phyloP scores from a whole-genome alignment of 2,113 vertebrate species.

The Actenoides hombroni region DNA sequence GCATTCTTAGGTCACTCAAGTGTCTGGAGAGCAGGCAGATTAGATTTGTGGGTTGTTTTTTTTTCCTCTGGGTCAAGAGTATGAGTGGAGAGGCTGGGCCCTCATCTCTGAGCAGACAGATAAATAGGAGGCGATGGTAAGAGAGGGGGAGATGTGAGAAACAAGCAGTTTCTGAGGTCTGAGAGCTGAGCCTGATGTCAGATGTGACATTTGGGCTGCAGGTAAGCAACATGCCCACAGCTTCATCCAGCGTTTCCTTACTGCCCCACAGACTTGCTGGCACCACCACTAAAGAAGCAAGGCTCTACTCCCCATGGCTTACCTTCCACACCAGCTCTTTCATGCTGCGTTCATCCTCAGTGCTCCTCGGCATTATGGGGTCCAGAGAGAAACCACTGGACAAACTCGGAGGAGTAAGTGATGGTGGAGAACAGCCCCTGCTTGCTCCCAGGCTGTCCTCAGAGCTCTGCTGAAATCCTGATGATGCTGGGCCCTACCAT shows the following conservation, averaged over 20 bases:
- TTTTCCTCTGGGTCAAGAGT: background rate
- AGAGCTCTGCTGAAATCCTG: background rate
- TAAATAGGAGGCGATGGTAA: background rate
- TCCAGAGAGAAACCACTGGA: fast-evolving
- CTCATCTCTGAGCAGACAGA: background rate
- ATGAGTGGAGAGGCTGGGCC: background rate
- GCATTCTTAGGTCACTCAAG: background rate
- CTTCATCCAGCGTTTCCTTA: background rate
- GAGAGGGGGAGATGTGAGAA: background rate
- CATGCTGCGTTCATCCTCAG: background rate
- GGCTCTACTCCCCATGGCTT: background rate
- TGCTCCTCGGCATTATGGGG: fast-evolving
- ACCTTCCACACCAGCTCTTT: background rate
- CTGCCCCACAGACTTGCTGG: background rate
- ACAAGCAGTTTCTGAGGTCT: fast-evolving
- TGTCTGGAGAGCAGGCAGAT: background rate
- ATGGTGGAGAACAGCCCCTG: background rate
- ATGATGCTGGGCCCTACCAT: background rate
- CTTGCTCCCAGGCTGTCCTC: background rate
- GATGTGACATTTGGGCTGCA: background rate
- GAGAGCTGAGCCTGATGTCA: fast-evolving
- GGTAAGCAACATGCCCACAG: background rate
- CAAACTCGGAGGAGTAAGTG: background rate
- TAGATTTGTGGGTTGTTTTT: background rate
- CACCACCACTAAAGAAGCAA: fast-evolving